phyloP scores from a whole-genome alignment of 2,888 invertebrate species.

The Glyphotaelius pellucidus region DNA sequence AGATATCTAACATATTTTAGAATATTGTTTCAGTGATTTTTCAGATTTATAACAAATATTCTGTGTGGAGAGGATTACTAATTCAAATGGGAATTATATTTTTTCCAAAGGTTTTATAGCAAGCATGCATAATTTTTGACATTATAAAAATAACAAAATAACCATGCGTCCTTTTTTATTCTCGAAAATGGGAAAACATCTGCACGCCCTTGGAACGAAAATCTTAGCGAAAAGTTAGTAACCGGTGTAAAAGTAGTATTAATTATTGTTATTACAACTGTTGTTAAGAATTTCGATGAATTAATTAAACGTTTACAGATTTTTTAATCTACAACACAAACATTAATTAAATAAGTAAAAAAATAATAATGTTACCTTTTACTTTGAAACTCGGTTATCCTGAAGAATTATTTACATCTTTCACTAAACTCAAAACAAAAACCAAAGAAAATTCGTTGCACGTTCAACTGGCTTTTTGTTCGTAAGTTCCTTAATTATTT shows the following conservation, averaged over 20 bases:
- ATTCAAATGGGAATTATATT: not conserved
- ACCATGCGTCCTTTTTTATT: not conserved
- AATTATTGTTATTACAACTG: too few species aligned
- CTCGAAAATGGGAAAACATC: not conserved
- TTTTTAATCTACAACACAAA: too few species aligned
- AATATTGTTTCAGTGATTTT: too few species aligned
- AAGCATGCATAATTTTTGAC: not conserved
- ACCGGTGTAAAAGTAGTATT: too few species aligned
- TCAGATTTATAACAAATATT: too few species aligned
- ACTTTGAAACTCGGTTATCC: slow-evolving; percentile 48
- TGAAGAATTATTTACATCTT: slow-evolving; percentile 57
- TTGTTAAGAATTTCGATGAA: not conserved
- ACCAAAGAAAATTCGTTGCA: slow-evolving; percentile 7
- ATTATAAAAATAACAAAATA: not conserved
- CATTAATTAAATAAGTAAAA: not conserved
- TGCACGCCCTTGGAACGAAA: not conserved
- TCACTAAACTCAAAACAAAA: slow-evolving; percentile 27
- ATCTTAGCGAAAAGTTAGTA: too few species aligned
- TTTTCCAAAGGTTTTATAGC: not conserved
- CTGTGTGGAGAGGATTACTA: too few species aligned
- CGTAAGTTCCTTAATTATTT: not conserved
- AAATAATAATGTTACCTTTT: slow-evolving; percentile 36
- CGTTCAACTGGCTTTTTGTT: slow-evolving; percentile 1
- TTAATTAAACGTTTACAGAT: too few species aligned
- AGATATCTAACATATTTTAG: too few species aligned